phyloP scores from a whole-genome alignment of 2,888 invertebrate species.

The Cyrtodaria siliqua region DNA sequence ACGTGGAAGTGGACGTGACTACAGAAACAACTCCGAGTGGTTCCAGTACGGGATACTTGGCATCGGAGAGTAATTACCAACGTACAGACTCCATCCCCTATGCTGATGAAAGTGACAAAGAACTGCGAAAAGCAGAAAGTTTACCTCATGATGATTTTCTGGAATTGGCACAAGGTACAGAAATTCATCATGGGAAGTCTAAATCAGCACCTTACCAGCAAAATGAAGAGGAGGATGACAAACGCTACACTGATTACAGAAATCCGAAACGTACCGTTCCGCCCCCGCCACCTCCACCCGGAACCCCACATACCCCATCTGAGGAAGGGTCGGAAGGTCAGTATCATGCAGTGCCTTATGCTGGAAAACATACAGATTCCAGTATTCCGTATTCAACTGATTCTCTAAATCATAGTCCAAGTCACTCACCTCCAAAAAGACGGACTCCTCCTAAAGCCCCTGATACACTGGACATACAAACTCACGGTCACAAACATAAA shows the following conservation, averaged over 20 bases:
- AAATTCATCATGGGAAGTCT: conserved; percentile 51
- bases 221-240: neutral
- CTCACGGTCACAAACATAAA: neutral
- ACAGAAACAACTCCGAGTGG: conserved; percentile 53
- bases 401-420: neutral
- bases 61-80: conserved; percentile 32
- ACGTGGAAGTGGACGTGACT: conserved; percentile 43
- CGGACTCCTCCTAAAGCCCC: conserved; percentile 12
- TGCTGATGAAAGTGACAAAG: conserved; percentile 64
- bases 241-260: too few species aligned
- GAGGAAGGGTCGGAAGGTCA: conserved; percentile 35
- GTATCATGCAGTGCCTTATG: conserved; percentile 39
- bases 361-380: conserved; percentile 17
- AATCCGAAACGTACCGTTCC: too few species aligned
- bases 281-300: conserved; percentile 50
- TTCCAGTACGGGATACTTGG: conserved; percentile 29
- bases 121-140: conserved; percentile 45
- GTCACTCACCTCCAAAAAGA: conserved; percentile 9
- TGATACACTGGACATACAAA: conserved; percentile 15
- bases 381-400: conserved; percentile 10
- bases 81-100: conserved; percentile 64
- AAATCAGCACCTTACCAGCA: conserved; percentile 49
- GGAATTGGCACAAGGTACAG: conserved; percentile 4
- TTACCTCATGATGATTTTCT: conserved; percentile 42
- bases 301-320: conserved; percentile 53